A percentile compares a stretch with the other conserved stretches of the same genome.
Evolutionary conservation across 2,888 invertebrate genomes (phyloP).

Genomic region (Scaptomyza polygonia): DNA sequence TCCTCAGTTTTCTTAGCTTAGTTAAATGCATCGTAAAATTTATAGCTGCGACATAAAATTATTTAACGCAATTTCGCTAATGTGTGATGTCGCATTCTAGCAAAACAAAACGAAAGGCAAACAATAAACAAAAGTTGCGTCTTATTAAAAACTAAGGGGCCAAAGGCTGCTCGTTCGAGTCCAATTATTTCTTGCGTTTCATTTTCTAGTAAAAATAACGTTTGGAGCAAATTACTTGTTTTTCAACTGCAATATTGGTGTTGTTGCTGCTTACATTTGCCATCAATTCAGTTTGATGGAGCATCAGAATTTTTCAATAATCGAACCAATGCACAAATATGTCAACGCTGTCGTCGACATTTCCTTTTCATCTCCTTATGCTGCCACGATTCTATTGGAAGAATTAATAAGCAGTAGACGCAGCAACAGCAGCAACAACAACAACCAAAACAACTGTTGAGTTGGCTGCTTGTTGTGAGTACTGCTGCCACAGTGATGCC

Average conservation of each 20-base stretch:
- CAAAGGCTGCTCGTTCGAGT: slow-evolving; percentile 6
- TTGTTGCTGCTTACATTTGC: slow-evolving; percentile 25
- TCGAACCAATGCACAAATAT: slow-evolving; percentile 61
- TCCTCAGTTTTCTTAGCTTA: slow-evolving; percentile 17
- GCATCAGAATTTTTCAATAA: slow-evolving; percentile 72
- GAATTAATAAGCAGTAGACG: slow-evolving; percentile 58
- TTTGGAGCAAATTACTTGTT: slow-evolving; percentile 19
- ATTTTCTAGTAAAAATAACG: slow-evolving; percentile 15
- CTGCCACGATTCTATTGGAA: slow-evolving; percentile 19
- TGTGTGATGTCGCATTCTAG: slow-evolving; percentile 52
- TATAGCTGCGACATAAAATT: slow-evolving; percentile 64
- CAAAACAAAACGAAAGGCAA: neutral
- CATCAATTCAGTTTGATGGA: slow-evolving; percentile 27
- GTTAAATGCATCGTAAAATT: slow-evolving; percentile 76
- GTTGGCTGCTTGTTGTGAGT: slow-evolving; percentile 18
- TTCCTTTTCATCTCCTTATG: slow-evolving; percentile 1
- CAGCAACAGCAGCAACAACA: slow-evolving; percentile 9
- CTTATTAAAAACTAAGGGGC: slow-evolving; percentile 36
- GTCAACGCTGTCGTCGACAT: slow-evolving; percentile 12
- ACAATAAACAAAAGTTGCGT: slow-evolving; percentile 28
- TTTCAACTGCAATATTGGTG: slow-evolving; percentile 16
- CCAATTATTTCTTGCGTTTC: slow-evolving; percentile 4
- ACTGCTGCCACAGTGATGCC: slow-evolving; percentile 11
- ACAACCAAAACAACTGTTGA: slow-evolving; percentile 23
- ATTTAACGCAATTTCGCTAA: slow-evolving; percentile 73